A percentile compares a stretch with the other conserved stretches of the same genome.
Evolutionary conservation across 2,797 vertebrate species (phyloP).

Genomic region (Ciconia nigra): DNA sequence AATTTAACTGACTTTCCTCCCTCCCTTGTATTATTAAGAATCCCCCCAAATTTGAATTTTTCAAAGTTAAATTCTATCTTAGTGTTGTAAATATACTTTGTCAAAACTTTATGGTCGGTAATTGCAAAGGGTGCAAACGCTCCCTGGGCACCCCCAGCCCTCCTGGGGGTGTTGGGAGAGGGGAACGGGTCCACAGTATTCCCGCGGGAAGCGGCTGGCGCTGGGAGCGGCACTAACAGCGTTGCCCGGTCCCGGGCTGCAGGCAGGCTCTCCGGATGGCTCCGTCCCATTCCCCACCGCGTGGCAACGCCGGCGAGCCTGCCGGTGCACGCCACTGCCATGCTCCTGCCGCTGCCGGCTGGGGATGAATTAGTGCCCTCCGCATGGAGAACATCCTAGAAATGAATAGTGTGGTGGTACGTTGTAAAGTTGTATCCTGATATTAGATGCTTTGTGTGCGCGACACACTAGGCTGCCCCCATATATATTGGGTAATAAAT

Average conservation of each 20-base stretch:
- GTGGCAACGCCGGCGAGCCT: accelerated
- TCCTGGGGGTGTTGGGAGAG: not conserved
- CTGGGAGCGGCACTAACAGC: not conserved
- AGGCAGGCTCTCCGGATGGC: not conserved
- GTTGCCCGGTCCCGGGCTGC: not conserved
- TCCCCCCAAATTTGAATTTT: not conserved
- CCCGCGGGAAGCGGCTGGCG: not conserved
- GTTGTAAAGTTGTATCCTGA: not conserved
- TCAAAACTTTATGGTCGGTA: not conserved
- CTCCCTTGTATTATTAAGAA: not conserved
- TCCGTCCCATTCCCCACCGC: accelerated
- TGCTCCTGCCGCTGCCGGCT: accelerated
- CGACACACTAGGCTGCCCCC: not conserved
- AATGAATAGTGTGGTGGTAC: accelerated
- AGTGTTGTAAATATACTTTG: accelerated
- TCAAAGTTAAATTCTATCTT: not conserved
- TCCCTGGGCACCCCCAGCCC: not conserved
- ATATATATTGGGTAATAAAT: not conserved
- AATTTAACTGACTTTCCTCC: not conserved
- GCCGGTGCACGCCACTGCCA: accelerated
- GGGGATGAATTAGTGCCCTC: not conserved
- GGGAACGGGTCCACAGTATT: not conserved
- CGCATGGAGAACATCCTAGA: not conserved
- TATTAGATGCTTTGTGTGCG: not conserved
- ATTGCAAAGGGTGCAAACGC: accelerated